These are phyloP conservation scores for Cnemophilus loriae DNA, from an alignment of 2,113 vertebrate genomes.

Conservation along the genomic window DNA sequence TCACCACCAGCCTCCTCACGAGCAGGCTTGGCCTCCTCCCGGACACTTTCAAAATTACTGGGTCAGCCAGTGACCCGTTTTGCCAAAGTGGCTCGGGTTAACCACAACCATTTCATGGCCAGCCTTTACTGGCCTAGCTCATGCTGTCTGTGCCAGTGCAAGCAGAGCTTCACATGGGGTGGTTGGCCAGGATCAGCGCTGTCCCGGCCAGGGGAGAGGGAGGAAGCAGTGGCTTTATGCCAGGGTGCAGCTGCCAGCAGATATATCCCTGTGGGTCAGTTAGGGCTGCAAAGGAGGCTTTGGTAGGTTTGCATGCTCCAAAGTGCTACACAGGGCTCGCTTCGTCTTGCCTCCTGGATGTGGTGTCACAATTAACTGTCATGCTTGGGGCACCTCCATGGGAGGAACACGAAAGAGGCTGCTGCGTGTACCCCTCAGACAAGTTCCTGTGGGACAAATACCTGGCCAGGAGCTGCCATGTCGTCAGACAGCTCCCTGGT, in stretches of 20 bases:
- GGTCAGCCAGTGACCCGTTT: not conserved
- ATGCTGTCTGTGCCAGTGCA: not conserved
- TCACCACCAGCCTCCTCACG: not conserved
- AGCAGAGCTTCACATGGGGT: not conserved
- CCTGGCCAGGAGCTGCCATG: accelerated
- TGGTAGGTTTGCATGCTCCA: accelerated
- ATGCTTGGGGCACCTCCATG: not conserved
- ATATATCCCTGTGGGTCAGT: not conserved
- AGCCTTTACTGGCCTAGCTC: not conserved
- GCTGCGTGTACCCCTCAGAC: not conserved
- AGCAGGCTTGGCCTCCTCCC: not conserved
- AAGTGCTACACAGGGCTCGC: not conserved
- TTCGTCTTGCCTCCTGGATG: accelerated
- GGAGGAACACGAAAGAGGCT: not conserved
- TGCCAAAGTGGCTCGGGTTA: not conserved
- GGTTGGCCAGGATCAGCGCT: not conserved
- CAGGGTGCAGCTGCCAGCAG: not conserved
- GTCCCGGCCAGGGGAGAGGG: accelerated
- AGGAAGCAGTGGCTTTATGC: not conserved
- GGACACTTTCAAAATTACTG: not conserved
- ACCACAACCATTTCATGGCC: not conserved
- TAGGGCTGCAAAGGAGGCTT: not conserved
- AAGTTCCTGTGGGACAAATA: not conserved
- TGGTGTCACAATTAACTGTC: accelerated
- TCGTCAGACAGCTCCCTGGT: not conserved